Conservation (phyloP, 1,140 invertebrate species). For the Temnothorax longispinosus region DNA sequence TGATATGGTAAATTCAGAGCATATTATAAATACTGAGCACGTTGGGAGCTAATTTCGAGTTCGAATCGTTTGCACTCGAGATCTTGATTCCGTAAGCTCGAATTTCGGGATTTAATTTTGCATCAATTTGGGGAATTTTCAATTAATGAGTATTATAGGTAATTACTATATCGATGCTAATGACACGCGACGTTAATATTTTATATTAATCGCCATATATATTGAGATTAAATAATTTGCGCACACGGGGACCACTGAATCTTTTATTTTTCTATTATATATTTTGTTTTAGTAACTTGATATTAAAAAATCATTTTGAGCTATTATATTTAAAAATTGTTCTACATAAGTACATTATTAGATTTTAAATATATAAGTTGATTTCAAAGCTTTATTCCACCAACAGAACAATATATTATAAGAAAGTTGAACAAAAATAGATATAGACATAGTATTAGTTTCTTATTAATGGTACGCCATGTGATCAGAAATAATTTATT, state of each 20-base stretch:
- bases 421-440: neutral
- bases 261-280: neutral
- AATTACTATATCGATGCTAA: neutral
- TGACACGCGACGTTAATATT: neutral
- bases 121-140: neutral
- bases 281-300: neutral
- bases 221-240: neutral
- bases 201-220: neutral
- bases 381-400: neutral
- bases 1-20: conserved; percentile 60
- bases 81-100: neutral
- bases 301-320: neutral
- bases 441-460: neutral
- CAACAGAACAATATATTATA: neutral
- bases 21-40: conserved; percentile 25
- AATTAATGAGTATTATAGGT: conserved; percentile 8
- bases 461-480: neutral
- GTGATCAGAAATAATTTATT: conserved; percentile 3
- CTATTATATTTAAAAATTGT: neutral
- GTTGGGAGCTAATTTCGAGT: conserved; percentile 16
- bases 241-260: too few species aligned
- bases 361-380: neutral
- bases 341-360: neutral
- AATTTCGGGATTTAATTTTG: conserved; percentile 15
- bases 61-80: neutral